Evolutionary conservation across 2,888 invertebrate species (phyloP), one percentile per base, ranked within the genome.

Genomic region (Machimus rusticus): DNA sequence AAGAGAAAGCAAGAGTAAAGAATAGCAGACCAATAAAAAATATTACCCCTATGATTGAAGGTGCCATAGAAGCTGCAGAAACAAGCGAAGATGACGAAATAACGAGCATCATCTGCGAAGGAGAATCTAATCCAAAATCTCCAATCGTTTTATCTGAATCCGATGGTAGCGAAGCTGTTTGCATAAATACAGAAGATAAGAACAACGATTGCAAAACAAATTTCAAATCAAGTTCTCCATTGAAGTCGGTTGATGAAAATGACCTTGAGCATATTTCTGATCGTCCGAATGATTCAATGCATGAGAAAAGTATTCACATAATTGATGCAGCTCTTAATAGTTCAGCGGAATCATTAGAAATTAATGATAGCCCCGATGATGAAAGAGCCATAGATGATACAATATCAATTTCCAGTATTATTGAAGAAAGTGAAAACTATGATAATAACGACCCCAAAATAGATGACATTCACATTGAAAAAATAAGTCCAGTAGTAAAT

Each of bases 401-500:
- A 5, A 57, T 37, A 31, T 82, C 82, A 19, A 82, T 66, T 34
- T 57, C 57, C 6, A 85, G 74, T 14, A 85, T 85, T 74, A n/a
- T 85, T 37, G 84, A 84, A 74, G 85, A 74, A 46, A 85, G 85
- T 74, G 85, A 85, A 39, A 85, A 74, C 4, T 66, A 57, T 31
- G 79, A 86, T 9, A 79, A 14, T 66, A 55, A 37, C 5, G 55
- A 76, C 77, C 43, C 37, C 4, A 78, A 86, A 57, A 66, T 23
- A 9, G 78, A 86, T 86, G 78, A 78, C 19, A 28, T 86, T 14
- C 66, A 86, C 28, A 43, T 57, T 66, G 79, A 86, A n/a, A 86
- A 57, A 57, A 86, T 86, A 14, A n/a, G 14, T 23, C 66, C 86
- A 86, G 6, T 28, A 16, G 39, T 1, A 51, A 77, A 19, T 43